Evolutionary conservation across 2,888 invertebrate species (phyloP), one percentile per base, ranked within the genome.

Genomic region (Eretmocerus hayati): DNA sequence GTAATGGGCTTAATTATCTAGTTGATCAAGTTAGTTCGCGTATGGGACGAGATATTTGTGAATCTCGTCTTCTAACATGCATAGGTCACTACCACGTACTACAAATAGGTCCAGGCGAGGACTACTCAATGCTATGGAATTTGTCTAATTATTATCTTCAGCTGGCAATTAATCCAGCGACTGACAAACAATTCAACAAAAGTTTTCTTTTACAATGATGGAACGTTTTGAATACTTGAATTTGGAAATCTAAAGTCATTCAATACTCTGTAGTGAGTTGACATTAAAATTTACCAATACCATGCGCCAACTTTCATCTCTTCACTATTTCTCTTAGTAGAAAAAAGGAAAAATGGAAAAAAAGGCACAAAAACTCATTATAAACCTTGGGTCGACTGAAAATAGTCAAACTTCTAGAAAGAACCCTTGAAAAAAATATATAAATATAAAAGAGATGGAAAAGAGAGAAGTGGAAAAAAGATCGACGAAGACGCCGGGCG

Each of bases 71-170:
- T 63, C 60, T 62, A 63, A 58, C 67, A 67, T 68, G 67, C 68
- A 67, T 50, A 65, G 65, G 63, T 63, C 58, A 60, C 65, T 66
- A 68, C 62, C 60, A 64, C 58, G 59, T 64, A 62, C 60, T 60
- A 62, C 56, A 52, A 37, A 56, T 50, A 54, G 58, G 58, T 56
- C 54, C 55, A 56, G 57, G 59, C 57, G 20, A 52, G 53, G 55
- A 47, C 52, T 54, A 54, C 46, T 51, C 45, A 53, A 53, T 51
- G 54, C 54, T 47, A 55, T 49, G 57, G 56, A 55, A 54, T 54
- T 59, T 50, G 42, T n/a, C 59, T 62, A 61, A 59, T 57, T 57
- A 40, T 50, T 58, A n/a, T n/a, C n/a, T 51, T 54, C 58, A 56
- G 58, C 57, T 62, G 52, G 58, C 58, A 52, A 57, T 57, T 58